These are phyloP conservation scores for Chymomyza caudatula DNA, from an alignment of 2,888 invertebrate genomes.

Conservation along the genomic window DNA sequence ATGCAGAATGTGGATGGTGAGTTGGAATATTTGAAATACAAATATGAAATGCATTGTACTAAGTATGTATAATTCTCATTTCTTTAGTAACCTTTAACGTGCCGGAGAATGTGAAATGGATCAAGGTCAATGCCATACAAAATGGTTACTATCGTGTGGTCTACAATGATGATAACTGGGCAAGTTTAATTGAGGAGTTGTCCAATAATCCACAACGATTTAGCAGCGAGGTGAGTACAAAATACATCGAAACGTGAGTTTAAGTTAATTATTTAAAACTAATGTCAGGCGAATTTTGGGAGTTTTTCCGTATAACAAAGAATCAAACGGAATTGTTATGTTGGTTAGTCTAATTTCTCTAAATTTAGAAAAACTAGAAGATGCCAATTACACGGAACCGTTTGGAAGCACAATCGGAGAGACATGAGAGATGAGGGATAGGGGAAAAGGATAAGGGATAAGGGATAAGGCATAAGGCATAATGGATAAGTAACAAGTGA, in stretches of 20 bases:
- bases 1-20: constrained; percentile 76
- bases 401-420: no score
- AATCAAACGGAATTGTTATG: no score
- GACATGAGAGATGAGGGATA: no score
- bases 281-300: no score
- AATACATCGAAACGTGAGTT: no score
- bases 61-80: not conserved
- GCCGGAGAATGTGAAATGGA: constrained; percentile 77
- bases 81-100: constrained; percentile 75
- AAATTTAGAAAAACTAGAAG: no score
- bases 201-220: constrained; percentile 73
- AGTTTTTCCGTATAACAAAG: no score
- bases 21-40: not conserved
- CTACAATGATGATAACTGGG: constrained; percentile 77
- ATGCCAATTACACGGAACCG: no score
- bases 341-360: not conserved
- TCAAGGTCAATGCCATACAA: constrained; percentile 77
- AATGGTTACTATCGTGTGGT: constrained; percentile 77
- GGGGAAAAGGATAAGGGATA: no score
- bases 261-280: no score
- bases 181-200: constrained; percentile 74
- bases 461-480: no score
- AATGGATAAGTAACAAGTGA: no score
- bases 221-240: constrained; percentile 67
- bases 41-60: not conserved